Base-by-base conservation (phyloP, 2,888 invertebrate genomes). In the Epicampocera succincta region DNA sequence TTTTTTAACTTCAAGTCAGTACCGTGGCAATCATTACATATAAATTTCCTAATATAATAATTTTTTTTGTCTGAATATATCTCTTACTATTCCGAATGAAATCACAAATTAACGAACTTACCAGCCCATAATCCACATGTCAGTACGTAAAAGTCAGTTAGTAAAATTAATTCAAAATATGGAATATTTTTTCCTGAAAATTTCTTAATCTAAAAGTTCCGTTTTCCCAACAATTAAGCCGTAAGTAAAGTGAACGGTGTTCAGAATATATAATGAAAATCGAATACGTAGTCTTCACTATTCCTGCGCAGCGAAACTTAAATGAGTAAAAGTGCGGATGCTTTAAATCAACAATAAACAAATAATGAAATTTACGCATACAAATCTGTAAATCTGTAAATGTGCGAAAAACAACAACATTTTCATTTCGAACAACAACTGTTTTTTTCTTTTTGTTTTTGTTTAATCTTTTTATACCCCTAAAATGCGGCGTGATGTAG, bases 361-460 rank as follows among this genome's bases (percentile, higher is more conserved):
- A 63, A 69, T 58, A 72, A 66, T 66, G 25, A 71, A 66, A 65
- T 72, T 56, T 38, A 72, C 74, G 69, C 68, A 81, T 66, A 82
- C 81, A 83, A 84, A 83, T 66, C n/a, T n/a, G 80, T 80, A 83
- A 84, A 84, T 68, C 48, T 84, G 85, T 79, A 84, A 83, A 83
- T 81, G 84, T 84, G 84, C 82, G 85, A 84, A 69, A 66, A 48
- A 58, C 13, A 50, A 74, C n/a, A 33, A 54, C 6, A 46, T 46
- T 33, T 50, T 33, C 44, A 40, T n/a, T 40, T 50, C 15, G 40
- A 40, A 38, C 8, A 52, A 50, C 21, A 48, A 29, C 17, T 12
- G 33, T 19, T 56, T 17, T 25, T 56, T 38, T 60, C 25, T 63
- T 44, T 19, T 46, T 11, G 38, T 40, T 25, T 74, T 74, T 33